These are phyloP conservation scores for Pyrochroa serraticornis DNA, from an alignment of 2,888 invertebrate species.

Conservation along the genomic window DNA sequence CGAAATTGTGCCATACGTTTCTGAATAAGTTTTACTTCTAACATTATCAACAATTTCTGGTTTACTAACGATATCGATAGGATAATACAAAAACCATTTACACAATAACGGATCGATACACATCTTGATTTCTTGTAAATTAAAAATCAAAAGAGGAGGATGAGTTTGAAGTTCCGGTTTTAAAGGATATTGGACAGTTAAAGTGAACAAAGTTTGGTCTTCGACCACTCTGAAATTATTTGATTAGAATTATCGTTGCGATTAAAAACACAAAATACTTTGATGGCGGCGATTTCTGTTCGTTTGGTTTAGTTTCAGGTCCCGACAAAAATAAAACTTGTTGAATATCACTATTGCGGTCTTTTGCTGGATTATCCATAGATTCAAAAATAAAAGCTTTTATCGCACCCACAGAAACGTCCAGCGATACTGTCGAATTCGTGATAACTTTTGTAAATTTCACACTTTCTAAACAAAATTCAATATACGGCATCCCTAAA, in stretches of 20 bases:
- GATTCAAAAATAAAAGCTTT: slow-evolving; percentile 62
- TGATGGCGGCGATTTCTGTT: slow-evolving; percentile 25
- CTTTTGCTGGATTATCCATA: slow-evolving; percentile 8
- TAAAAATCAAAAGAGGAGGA: slow-evolving; percentile 60
- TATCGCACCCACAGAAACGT: slow-evolving; percentile 55
- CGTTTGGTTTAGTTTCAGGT: slow-evolving; percentile 55
- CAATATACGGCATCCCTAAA: slow-evolving; percentile 67
- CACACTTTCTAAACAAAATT: slow-evolving; percentile 65
- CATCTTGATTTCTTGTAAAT: slow-evolving; percentile 60
- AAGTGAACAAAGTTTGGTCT: slow-evolving; percentile 53
- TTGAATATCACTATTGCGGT: slow-evolving; percentile 47
- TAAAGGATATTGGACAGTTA: slow-evolving; percentile 58
- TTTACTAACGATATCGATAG: slow-evolving; percentile 11
- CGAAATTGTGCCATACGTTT: slow-evolving; percentile 46
- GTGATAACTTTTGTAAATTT: slow-evolving; percentile 52
- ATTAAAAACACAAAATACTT: slow-evolving; percentile 11
- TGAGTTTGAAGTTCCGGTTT: slow-evolving; percentile 56
- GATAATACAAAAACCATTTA: slow-evolving; percentile 66
- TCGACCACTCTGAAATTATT: slow-evolving; percentile 31
- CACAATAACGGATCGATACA: slow-evolving; percentile 70
- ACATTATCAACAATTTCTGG: background rate
- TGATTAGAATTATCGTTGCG: background rate
- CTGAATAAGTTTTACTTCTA: slow-evolving; percentile 43
- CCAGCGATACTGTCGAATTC: slow-evolving; percentile 54
- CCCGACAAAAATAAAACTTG: slow-evolving; percentile 64